phyloP scores from a whole-genome alignment of 2,888 invertebrate species.

The Aplocera efformata region DNA sequence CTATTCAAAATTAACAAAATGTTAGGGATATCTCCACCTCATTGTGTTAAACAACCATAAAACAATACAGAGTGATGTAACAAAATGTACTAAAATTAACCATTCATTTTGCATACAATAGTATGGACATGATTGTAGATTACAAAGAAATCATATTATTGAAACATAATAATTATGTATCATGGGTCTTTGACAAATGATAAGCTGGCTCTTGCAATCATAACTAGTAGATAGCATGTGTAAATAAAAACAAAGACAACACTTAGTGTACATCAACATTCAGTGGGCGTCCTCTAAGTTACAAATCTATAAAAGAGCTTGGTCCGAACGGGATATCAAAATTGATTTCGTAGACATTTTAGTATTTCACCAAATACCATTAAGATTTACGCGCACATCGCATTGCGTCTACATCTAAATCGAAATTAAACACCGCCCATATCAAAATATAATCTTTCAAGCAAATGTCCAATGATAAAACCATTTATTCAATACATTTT shows the following conservation, averaged over 20 bases:
- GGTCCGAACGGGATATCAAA: conserved; percentile 51
- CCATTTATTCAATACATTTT: conserved; percentile 41
- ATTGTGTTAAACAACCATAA: conserved; percentile 41
- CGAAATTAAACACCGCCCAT: conserved; percentile 56
- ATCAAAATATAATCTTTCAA: conserved; percentile 70
- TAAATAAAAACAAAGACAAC: too few species aligned
- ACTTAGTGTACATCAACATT: conserved; percentile 24
- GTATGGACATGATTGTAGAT: conserved; percentile 14
- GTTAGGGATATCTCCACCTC: conserved; percentile 36
- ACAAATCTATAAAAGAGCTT: conserved; percentile 40
- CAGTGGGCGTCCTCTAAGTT: conserved; percentile 40
- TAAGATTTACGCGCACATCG: conserved; percentile 6
- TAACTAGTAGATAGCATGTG: too few species aligned
- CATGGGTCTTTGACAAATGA: too few species aligned
- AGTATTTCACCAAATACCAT: conserved; percentile 28
- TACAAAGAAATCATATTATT: too few species aligned
- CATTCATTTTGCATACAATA: conserved; percentile 27
- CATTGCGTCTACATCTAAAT: conserved; percentile 37
- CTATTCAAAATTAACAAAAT: conserved; percentile 54
- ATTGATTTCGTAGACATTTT: conserved; percentile 34
- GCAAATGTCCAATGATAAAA: conserved; percentile 52
- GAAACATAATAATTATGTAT: too few species aligned
- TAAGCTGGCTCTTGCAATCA: too few species aligned
- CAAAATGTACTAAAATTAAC: conserved; percentile 28
- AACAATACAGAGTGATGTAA: conserved; percentile 39